Percentiles rank a stretch among this genome's conserved stretches.
Evolutionary conservation across 2,113 vertebrate genomes (phyloP).

Genomic region (Pituophis catenifer): DNA sequence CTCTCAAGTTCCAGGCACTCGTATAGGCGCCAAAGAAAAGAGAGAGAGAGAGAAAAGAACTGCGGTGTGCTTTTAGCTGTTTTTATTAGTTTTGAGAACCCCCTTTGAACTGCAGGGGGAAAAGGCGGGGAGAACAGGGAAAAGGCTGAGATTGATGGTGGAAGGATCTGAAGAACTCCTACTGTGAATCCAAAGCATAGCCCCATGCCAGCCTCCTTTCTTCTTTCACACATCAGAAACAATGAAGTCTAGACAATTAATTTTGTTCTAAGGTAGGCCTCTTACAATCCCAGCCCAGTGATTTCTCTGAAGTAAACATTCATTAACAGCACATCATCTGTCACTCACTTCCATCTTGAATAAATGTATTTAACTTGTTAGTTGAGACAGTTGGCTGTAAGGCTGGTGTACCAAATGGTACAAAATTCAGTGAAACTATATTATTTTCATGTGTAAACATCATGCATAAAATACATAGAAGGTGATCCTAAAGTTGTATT

Average conservation of each 20-base stretch:
- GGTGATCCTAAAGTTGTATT: not conserved
- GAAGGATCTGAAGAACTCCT: not conserved
- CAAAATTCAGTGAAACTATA: not conserved
- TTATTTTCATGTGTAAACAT: not conserved
- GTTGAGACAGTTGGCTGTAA: not conserved
- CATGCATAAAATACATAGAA: not conserved
- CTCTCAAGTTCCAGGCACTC: not conserved
- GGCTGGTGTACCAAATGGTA: not conserved
- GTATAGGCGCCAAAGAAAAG: not conserved
- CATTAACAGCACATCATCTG: accelerated
- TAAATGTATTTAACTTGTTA: not conserved
- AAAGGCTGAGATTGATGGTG: not conserved
- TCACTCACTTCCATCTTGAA: conserved; percentile 4
- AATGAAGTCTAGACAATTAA: not conserved
- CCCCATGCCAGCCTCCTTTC: not conserved
- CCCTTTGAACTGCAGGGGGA: not conserved
- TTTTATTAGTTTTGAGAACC: not conserved
- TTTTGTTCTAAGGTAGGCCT: not conserved
- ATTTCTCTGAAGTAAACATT: not conserved
- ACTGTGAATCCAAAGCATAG: not conserved
- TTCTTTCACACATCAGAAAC: not conserved
- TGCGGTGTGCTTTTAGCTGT: not conserved
- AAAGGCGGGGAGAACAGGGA: not conserved
- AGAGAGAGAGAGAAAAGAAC: not conserved
- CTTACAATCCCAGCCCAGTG: not conserved